Base-by-base conservation (phyloP, 2,888 invertebrate genomes). In the Sinodicranocentrus sp. region DNA sequence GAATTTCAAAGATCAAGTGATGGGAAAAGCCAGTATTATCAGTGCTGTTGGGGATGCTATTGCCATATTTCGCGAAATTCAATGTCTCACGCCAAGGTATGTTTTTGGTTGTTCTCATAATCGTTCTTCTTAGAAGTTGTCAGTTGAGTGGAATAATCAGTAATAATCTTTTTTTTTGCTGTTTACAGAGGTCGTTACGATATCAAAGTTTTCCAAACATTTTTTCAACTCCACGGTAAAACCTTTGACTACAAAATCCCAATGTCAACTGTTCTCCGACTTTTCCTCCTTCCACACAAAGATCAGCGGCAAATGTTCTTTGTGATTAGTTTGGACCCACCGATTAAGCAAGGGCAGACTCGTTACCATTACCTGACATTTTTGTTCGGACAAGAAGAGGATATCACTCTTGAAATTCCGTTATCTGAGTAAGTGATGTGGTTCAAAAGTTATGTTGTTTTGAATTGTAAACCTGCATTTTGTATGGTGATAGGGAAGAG, bases 211-310 rank as follows among this genome's bases (percentile, higher is more conserved):
- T 98, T 96, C 91, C 95, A 96, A 70, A 93, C 95, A 0, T 97
- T 97, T 91, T 94, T 98, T 89, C 97, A 97, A 91, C 93, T 98
- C 83, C 97, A 97, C 90, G 98, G 98, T 89, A 99, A 99, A 93
- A 99, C 99, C 0, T 99, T 98, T 90, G 99, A 99, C 92, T 99
- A 99, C 92, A 99, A 99, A 92, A 99, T 99, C 89, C 98, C 99
- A 0, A 96, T 98, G 94, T 96, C 97, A 0, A 98, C 98, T 0
- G 98, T 99, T 2, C 92, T 98, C 17, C 94, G 99, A 6, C 91
- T 99, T 17, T 99, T 99, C 90, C 92, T 99, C 39, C 91, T 99
- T 71, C 99, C 99, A 0, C 99, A 99, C 90, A 98, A 97, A 90
- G 99, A 99, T 91, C 95, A 95, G n/a, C 92, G 99, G 0, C 99